Percentiles rank a stretch among this genome's conserved stretches.
phyloP scores from a whole-genome alignment of 2,888 invertebrate genomes.

The Ormyrus nitidulus region DNA sequence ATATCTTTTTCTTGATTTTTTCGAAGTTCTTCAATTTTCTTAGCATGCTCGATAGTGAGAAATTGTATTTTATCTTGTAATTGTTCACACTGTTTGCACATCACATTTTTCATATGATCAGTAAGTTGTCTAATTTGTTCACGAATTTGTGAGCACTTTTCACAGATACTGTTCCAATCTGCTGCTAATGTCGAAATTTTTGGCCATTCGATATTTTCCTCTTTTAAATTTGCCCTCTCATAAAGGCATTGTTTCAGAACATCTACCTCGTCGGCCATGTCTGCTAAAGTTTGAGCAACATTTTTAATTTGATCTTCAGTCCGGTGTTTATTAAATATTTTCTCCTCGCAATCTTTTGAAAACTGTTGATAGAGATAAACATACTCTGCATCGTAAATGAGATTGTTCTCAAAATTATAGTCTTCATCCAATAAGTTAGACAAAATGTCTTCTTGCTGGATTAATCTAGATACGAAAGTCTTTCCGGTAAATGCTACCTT shows the following conservation, averaged over 20 bases:
- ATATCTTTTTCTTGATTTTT: conserved; percentile 76
- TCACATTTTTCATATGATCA: conserved; percentile 66
- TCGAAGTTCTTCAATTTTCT: conserved; percentile 71
- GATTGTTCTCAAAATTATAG: conserved; percentile 72
- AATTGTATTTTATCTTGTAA: conserved; percentile 75
- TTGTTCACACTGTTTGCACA: conserved; percentile 76
- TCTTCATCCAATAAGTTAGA: conserved; percentile 63
- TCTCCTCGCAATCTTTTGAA: conserved; percentile 78
- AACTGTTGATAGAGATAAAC: conserved; percentile 82
- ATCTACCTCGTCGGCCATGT: conserved; percentile 72
- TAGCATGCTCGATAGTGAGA: conserved; percentile 73
- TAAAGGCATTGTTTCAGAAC: conserved; percentile 67
- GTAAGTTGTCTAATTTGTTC: conserved; percentile 77
- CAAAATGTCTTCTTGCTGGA: conserved; percentile 70
- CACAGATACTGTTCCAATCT: conserved; percentile 78
- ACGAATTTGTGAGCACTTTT: conserved; percentile 78
- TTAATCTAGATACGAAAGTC: conserved; percentile 70
- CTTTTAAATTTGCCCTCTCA: conserved; percentile 29
- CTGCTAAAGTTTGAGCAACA: conserved; percentile 67
- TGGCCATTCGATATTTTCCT: not conserved
- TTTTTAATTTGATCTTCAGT: conserved; percentile 65
- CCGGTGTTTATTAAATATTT: conserved; percentile 61
- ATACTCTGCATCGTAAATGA: conserved; percentile 82
- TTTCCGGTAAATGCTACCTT: conserved; percentile 61
- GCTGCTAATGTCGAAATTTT: conserved; percentile 33